Conservation (phyloP, 1,140 invertebrate species). For the Hypothenemus hampei region DNA sequence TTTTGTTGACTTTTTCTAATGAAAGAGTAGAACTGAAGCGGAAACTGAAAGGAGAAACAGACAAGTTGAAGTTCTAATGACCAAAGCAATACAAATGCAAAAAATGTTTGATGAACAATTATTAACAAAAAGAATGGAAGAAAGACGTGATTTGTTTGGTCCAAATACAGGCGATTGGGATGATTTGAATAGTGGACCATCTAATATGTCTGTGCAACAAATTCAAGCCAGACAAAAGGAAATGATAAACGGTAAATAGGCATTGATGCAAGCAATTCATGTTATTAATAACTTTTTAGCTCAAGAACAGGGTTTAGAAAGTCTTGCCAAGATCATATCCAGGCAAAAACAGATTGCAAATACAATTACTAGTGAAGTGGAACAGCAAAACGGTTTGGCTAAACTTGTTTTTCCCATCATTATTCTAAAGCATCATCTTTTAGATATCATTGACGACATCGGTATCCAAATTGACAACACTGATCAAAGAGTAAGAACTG, state of each 20-base stretch:
- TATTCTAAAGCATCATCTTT: no score
- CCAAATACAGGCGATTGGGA: constrained; percentile 16
- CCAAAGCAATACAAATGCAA: constrained; percentile 54
- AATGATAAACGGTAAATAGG: constrained; percentile 38
- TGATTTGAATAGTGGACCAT: neutral
- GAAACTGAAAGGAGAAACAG: constrained; percentile 57
- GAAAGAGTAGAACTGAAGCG: constrained; percentile 52
- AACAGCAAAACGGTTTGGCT: constrained; percentile 72
- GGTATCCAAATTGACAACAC: constrained; percentile 68
- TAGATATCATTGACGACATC: constrained; percentile 76
- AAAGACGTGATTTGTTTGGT: constrained; percentile 34
- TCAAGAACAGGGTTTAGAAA: constrained; percentile 73
- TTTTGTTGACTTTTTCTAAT: neutral
- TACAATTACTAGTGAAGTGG: constrained; percentile 70
- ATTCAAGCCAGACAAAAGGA: constrained; percentile 33
- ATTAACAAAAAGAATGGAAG: constrained; percentile 31
- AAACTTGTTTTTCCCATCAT: no score
- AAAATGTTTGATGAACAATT: constrained; percentile 50
- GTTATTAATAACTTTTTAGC: constrained; percentile 48
- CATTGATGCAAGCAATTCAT: constrained; percentile 1
- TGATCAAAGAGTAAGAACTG: constrained; percentile 58
- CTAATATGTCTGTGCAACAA: constrained; percentile 23
- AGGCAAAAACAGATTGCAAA: constrained; percentile 73
- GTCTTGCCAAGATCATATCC: constrained; percentile 67
- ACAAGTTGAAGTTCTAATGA: constrained; percentile 55